Evolutionary conservation across 2,888 invertebrate genomes (phyloP).

Genomic region (Lepidocyrtinus sp.): DNA sequence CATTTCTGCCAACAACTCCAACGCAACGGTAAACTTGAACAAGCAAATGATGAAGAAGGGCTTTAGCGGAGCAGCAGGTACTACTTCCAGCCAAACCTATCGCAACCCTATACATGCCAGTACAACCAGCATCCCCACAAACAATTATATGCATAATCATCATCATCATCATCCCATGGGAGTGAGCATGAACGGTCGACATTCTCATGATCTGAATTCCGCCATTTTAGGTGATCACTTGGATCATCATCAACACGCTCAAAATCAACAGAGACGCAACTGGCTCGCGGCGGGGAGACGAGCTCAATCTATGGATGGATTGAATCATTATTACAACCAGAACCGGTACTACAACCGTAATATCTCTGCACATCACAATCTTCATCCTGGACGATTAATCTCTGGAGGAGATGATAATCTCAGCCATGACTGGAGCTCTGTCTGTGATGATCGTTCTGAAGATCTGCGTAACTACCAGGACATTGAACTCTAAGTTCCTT

Average conservation of each 20-base stretch:
- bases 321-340: slow-evolving; percentile 63
- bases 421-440: slow-evolving; percentile 64
- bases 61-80: too few species aligned
- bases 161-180: neutral
- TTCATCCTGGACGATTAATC: slow-evolving; percentile 27
- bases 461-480: slow-evolving; percentile 67
- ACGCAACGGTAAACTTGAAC: slow-evolving; percentile 57
- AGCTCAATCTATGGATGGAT: slow-evolving; percentile 65
- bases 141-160: slow-evolving; percentile 16
- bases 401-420: slow-evolving; percentile 24
- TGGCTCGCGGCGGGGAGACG: slow-evolving; percentile 58
- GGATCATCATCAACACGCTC: too few species aligned
- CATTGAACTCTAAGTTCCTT: too few species aligned
- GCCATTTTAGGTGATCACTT: too few species aligned
- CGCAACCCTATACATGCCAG: slow-evolving; percentile 50
- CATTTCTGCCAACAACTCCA: slow-evolving; percentile 47
- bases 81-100: too few species aligned
- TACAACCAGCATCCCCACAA: slow-evolving; percentile 32
- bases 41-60: slow-evolving; percentile 55
- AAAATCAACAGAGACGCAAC: slow-evolving; percentile 40
- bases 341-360: slow-evolving; percentile 66
- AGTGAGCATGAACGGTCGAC: slow-evolving; percentile 1
- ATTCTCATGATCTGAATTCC: slow-evolving; percentile 32
- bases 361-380: slow-evolving; percentile 58
- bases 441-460: slow-evolving; percentile 60